Conservation (phyloP, 2,888 invertebrate genomes). For the Lasioglossum figueresi region DNA sequence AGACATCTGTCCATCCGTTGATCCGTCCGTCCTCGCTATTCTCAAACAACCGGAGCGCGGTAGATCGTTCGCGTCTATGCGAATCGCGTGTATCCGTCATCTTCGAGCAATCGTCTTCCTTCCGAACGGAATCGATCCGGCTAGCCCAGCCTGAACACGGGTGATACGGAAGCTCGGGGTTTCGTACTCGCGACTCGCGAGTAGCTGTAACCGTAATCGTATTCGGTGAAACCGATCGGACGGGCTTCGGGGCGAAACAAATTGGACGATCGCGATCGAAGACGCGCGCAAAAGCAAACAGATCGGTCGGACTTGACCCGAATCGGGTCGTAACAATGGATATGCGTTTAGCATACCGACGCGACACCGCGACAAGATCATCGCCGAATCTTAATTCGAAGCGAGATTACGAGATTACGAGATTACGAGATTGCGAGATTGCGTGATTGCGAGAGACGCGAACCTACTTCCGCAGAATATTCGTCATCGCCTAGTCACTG, state of each 20-base stretch:
- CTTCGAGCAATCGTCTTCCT: not conserved
- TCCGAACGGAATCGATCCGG: not conserved
- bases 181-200: not conserved
- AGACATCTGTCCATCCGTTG: conserved; percentile 41
- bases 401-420: conserved; percentile 21
- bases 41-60: conserved; percentile 21
- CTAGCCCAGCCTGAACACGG: not conserved
- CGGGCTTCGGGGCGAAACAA: not conserved
- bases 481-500: not conserved
- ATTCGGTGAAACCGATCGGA: no score
- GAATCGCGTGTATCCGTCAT: conserved; percentile 38
- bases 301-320: conserved; percentile 65
- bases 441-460: not conserved
- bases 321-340: conserved; percentile 46
- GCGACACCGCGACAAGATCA: conserved; percentile 21
- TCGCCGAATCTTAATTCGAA: conserved; percentile 33
- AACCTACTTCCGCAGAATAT: not conserved
- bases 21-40: conserved; percentile 2
- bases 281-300: conserved; percentile 52
- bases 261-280: conserved; percentile 53
- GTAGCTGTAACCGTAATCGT: not conserved
- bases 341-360: conserved; percentile 56
- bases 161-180: not conserved
- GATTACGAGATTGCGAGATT: conserved; percentile 23
- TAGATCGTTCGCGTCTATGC: not conserved